These are phyloP conservation scores for Psylliodes chrysocephalus DNA, from an alignment of 2,888 invertebrate species.

Conservation along the genomic window DNA sequence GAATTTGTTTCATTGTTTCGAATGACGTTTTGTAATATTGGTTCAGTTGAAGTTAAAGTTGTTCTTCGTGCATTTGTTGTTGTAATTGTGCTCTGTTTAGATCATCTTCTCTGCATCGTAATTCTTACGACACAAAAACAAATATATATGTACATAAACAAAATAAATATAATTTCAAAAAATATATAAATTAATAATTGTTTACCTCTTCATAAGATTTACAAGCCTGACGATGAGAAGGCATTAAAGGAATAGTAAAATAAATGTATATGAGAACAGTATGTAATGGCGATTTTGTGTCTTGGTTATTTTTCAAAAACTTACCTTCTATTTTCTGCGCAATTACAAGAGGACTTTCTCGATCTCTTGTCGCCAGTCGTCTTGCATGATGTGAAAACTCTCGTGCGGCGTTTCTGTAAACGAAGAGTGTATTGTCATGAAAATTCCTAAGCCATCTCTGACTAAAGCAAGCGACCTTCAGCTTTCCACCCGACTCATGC, in stretches of 20 bases:
- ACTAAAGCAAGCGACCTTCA: no score
- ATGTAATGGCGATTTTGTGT: conserved; percentile 11
- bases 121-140: conserved; percentile 72
- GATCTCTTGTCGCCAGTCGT: conserved; percentile 95
- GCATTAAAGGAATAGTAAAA: conserved; percentile 48
- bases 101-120: conserved; percentile 94
- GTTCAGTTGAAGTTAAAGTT: no score
- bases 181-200: conserved; percentile 66
- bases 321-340: conserved; percentile 94
- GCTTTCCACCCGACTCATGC: no score
- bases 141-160: background rate
- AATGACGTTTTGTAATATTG: no score
- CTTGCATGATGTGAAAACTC: conserved; percentile 97
- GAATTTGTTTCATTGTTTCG: no score
- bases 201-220: conserved; percentile 81
- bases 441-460: no score
- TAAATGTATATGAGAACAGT: conserved; percentile 34
- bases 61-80: conserved; percentile 88
- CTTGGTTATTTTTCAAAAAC: background rate
- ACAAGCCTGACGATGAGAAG: conserved; percentile 69
- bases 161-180: background rate
- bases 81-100: conserved; percentile 87
- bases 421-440: conserved; percentile 85
- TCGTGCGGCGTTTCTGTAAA: conserved; percentile 95
- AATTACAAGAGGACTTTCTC: conserved; percentile 93